These are phyloP conservation scores for Chaetura pelagica DNA, from an alignment of 2,113 vertebrate genomes.

Conservation along the genomic window DNA sequence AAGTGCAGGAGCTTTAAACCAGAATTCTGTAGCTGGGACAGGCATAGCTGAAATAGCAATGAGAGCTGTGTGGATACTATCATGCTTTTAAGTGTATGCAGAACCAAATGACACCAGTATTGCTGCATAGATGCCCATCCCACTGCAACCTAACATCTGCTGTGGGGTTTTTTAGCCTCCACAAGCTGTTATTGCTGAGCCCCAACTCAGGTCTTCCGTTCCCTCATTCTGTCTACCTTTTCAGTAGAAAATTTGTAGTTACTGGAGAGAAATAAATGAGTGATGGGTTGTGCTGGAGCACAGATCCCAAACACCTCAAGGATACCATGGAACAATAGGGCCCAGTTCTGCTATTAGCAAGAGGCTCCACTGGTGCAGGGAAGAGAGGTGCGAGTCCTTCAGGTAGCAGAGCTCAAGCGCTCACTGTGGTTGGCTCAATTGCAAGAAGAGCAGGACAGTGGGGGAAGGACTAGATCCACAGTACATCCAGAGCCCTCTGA, in stretches of 20 bases:
- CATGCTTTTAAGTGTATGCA: background rate
- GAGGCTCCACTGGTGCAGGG: background rate
- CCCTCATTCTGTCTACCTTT: background rate
- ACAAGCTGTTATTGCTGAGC: background rate
- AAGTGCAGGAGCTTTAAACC: background rate
- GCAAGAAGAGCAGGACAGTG: background rate
- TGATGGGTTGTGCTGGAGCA: background rate
- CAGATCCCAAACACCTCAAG: background rate
- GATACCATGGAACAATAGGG: background rate
- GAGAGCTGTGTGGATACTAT: background rate
- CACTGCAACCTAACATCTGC: background rate
- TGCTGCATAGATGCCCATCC: background rate
- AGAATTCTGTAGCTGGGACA: background rate
- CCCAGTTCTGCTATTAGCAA: background rate
- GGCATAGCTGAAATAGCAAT: background rate
- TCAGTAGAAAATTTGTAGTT: background rate
- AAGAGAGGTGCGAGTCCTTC: background rate
- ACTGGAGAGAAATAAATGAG: background rate
- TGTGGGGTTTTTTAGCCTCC: background rate
- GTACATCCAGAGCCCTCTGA: background rate
- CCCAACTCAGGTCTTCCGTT: background rate
- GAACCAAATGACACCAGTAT: background rate
- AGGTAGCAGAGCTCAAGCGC: background rate
- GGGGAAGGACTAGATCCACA: background rate
- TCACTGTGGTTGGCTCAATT: background rate